Evolutionary conservation across 2,888 invertebrate species (phyloP).

Genomic region (Pedicia rivosa): DNA sequence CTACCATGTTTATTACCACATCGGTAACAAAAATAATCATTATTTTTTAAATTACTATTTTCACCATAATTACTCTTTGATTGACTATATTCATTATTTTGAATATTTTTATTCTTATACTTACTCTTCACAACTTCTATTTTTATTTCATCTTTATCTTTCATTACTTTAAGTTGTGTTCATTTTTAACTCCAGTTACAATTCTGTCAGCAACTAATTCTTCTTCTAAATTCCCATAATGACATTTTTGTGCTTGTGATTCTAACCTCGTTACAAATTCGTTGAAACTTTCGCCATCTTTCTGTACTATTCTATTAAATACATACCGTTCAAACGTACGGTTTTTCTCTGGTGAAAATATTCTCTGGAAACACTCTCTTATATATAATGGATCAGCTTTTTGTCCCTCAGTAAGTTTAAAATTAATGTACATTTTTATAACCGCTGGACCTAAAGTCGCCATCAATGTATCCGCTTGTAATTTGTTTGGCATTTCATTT

Average conservation of each 20-base stretch:
- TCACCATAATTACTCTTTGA: background rate
- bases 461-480: too few relatives aligned
- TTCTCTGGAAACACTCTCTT: too few relatives aligned
- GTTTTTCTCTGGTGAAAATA: too few relatives aligned
- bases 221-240: conserved; percentile 12
- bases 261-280: conserved; percentile 17
- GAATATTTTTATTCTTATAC: background rate
- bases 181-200: background rate
- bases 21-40: background rate
- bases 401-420: too few relatives aligned
- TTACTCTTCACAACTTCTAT: background rate
- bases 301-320: conserved; percentile 17
- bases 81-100: background rate
- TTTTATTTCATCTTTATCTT: background rate
- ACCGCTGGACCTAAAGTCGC: background rate
- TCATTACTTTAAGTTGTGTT: background rate
- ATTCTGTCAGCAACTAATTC: background rate
- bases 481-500: too few relatives aligned
- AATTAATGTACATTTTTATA: too few relatives aligned
- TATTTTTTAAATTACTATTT: background rate
- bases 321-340: conserved; percentile 20
- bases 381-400: too few relatives aligned
- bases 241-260: conserved; percentile 18
- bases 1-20: background rate
- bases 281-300: conserved; percentile 17